Evolutionary conservation across 2,113 vertebrate species (phyloP).

Genomic region (Mirza zaza): DNA sequence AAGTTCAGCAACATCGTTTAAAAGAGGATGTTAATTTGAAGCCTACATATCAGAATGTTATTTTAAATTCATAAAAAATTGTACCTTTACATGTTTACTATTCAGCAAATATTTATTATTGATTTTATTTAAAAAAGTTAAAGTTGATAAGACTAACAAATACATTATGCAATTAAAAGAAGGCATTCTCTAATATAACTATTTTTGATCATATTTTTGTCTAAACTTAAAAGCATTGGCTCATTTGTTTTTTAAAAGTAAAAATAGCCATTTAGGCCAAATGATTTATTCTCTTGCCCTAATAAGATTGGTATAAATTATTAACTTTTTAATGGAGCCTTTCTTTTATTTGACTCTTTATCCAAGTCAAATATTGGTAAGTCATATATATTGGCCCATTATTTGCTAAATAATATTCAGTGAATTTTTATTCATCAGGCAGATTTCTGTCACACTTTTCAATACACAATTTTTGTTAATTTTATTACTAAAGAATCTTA

Average conservation of each 20-base stretch:
- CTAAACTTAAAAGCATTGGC: not conserved
- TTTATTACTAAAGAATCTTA: not conserved
- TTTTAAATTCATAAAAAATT: not conserved
- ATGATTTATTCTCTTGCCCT: not conserved
- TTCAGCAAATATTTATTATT: not conserved
- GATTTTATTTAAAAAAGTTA: not conserved
- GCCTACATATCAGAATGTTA: not conserved
- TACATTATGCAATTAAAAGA: not conserved
- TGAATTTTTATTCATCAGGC: not conserved
- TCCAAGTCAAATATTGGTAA: not conserved
- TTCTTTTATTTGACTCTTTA: too few relatives aligned
- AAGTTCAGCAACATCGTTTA: not conserved
- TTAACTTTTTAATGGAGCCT: too few relatives aligned
- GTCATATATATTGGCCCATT: not conserved
- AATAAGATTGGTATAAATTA: too few relatives aligned
- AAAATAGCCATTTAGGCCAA: not conserved
- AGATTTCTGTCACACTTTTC: not conserved
- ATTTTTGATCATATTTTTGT: not conserved
- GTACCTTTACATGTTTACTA: not conserved
- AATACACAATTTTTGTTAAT: not conserved
- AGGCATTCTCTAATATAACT: not conserved
- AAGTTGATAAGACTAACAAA: not conserved
- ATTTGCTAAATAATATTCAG: not conserved
- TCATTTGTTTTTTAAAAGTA: not conserved
- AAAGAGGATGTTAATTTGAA: not conserved